Base-by-base conservation (phyloP, 92 coral and sea anemone species). In the Paragorgia papillata region DNA sequence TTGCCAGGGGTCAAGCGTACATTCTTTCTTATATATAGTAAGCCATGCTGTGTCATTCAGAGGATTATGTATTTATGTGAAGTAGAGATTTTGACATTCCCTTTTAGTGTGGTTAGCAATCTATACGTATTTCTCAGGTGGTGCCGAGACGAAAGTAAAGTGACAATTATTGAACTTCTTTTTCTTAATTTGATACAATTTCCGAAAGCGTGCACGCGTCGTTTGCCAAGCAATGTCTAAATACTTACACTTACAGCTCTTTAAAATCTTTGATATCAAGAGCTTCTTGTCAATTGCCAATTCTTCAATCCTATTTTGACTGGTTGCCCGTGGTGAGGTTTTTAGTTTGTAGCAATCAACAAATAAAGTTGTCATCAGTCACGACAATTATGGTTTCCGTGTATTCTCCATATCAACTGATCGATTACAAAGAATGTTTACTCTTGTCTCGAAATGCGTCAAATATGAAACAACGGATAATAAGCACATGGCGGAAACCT, bases 311-410 rank as follows among this genome's bases (percentile, higher is more conserved):
- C n/a, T 46, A 7, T 9, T 15, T 6, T 46, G 53, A 46, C n/a
- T 6, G n/a, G n/a, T 46, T 15, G 17, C 12, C 53, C n/a, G 15
- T 46, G 53, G 30, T 3, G 71, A 64, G 24, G 71, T 14, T 64
- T 40, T 35, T 26, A 20, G 19, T 64, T 35, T 35, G 25, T 39
- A 0, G 22, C 58, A 46, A 46, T 25, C 24, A 21, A 25, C 39
- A 27, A 68, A 68, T 68, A 59, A 68, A 49, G 44, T 40, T 68
- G 40, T 68, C 75, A 68, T 44, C 75, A 68, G 58, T 48, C 58
- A 13, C 29, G 43, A 13, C 59, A 46, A 25, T 68, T 68, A 68
- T 68, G 40, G 58, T 68, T 68, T 68, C 75, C 75, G 59, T 68
- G 54, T 68, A 68, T 68, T 44, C 22, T 12, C 17, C 58, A 26